Base-by-base conservation (phyloP, 2,113 vertebrate species). In the Fulica atra region DNA sequence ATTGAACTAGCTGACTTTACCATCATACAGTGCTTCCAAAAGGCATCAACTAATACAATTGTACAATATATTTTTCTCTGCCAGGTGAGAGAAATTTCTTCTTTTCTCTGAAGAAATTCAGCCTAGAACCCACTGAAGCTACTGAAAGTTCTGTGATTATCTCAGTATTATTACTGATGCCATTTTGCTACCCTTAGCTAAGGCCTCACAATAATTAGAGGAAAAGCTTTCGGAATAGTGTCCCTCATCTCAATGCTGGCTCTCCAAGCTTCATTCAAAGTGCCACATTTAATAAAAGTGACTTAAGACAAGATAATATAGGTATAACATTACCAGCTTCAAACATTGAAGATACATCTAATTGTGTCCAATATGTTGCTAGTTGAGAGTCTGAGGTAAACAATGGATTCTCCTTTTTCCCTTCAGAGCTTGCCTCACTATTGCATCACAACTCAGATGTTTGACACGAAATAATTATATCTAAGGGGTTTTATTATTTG, bases 1-100 rank as follows among this genome's bases (percentile, higher is more conserved):
- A 12, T 15, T 2, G 5, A 86, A 44, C 33, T 25, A 31, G 6
- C 7, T 56, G 56, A 31, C 6, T 78, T 90, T 53, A n/a, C 9
- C 16, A 26, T 29, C 24, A 33, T 18, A 36, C 0, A 15, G 0
- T 16, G 6, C 1, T 0, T 70, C 25, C 40, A 71, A 31, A 95
- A 66, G 18, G 31, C 13, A 51, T 28, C 7, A 29, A 17, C 4
- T 50, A 64, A 48, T 33, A 54, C 13, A 48, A 36, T 40, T 1
- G 3, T 4, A 1, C 14, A 65, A 54, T 21, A 21, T n/a, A 33
- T 85, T 73, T 44, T 85, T 69, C 35, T 89, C 40, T 82, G 6
- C 9, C 16, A 74, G 7, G 3, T 71, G 33, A 81, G 42, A n/a
- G n/a, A n/a, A n/a, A n/a, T n/a, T n/a, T n/a, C n/a, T n/a, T n/a